Evolutionary conservation across 2,888 invertebrate genomes (phyloP).

Genomic region (Yponomeuta sedellus): DNA sequence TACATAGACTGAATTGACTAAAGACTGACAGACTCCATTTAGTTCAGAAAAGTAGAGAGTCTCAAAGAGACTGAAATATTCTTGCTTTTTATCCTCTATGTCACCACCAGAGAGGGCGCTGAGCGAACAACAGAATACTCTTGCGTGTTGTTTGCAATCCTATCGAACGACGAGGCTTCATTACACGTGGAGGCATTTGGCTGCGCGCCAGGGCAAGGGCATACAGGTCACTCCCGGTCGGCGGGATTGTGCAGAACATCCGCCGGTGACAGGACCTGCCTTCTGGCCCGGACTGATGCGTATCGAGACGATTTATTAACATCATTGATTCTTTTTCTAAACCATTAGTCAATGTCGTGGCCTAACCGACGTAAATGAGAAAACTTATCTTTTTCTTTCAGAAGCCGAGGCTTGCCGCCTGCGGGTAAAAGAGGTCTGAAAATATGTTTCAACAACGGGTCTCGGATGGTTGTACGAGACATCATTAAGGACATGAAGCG

Average conservation of each 20-base stretch:
- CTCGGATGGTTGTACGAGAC: neutral
- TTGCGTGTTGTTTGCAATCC: neutral
- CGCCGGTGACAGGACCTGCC: neutral
- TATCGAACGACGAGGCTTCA: slow-evolving; percentile 1
- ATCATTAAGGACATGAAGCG: neutral
- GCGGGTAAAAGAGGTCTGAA: neutral
- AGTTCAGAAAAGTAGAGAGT: too few relatives aligned
- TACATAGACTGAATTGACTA: too few relatives aligned
- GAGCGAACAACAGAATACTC: neutral
- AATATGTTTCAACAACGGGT: neutral
- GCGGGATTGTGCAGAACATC: neutral
- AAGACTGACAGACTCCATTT: too few relatives aligned
- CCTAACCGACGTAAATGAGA: neutral
- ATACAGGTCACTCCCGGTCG: neutral
- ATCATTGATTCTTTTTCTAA: neutral
- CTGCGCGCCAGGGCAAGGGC: neutral
- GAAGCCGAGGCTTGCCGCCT: neutral
- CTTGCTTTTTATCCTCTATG: too few relatives aligned
- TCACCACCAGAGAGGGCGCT: too few relatives aligned
- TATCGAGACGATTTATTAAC: neutral
- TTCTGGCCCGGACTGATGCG: neutral
- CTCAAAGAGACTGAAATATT: too few relatives aligned
- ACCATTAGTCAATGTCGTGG: neutral
- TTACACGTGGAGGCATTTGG: neutral
- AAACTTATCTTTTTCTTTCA: neutral